Evolutionary conservation across 2,888 invertebrate genomes (phyloP), one percentile per base, ranked within the genome.

Genomic region (Syritta pipiens): DNA sequence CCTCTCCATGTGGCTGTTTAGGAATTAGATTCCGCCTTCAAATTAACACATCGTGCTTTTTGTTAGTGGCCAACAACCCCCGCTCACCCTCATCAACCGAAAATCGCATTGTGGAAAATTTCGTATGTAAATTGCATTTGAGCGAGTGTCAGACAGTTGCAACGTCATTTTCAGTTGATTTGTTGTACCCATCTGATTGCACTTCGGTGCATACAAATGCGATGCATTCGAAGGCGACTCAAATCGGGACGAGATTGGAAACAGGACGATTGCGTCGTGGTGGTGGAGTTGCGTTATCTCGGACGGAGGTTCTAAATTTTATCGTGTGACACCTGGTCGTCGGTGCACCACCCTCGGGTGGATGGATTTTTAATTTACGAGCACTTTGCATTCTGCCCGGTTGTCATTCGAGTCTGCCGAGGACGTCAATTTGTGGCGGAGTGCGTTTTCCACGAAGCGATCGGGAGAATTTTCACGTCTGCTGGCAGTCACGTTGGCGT

Each of bases 101-200:
- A 62, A 26, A n/a, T 20, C 10, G 40, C 35, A 46, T 32, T 26
- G 22, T 35, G 40, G 55, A 51, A 30, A 35, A 77, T 77, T 77
- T 60, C 20, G 49, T 72, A 77, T 77, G 77, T 77, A 77, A 77
- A 77, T 77, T 77, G 53, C 77, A 72, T 77, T 59, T 72, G 60
- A 65, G 48, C 42, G 72, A 77, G 55, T 77, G 77, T 55, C 72
- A 72, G 67, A 65, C 77, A 72, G 35, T 72, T 67, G 72, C 60
- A 77, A 72, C 49, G 77, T 77, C 77, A 77, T 77, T 77, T 77
- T 77, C 60, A 72, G 59, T 72, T 72, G 77, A 77, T 77, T 72
- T 77, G 77, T 77, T 60, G 44, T 77, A 62, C 65, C 65, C 72
- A 77, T 44, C 77, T 37, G 60, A 77, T 67, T 30, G 60, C 42